Percentiles rank a stretch among this genome's conserved stretches.
These are phyloP conservation scores for Tenthredo livida DNA, from an alignment of 2,888 invertebrate genomes.

Conservation along the genomic window DNA sequence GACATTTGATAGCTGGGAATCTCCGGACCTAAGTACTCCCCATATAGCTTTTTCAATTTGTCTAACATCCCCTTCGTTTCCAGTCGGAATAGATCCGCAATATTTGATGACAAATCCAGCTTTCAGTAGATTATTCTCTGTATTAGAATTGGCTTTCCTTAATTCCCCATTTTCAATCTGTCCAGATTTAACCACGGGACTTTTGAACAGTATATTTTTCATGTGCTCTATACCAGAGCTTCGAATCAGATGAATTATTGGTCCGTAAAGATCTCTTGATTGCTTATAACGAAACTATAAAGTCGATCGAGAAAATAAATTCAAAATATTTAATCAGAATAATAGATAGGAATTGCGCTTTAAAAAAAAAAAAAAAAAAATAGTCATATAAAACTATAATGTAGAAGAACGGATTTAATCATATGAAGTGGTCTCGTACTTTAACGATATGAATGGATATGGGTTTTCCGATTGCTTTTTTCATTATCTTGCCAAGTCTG, in stretches of 20 bases:
- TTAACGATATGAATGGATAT: conserved; percentile 80
- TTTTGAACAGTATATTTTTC: conserved; percentile 62
- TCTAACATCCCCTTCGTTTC: conserved; percentile 79
- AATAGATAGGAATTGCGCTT: neutral
- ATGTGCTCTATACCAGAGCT: conserved; percentile 70
- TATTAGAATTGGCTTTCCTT: conserved; percentile 44
- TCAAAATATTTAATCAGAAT: neutral
- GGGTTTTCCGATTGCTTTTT: conserved; percentile 78
- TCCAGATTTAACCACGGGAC: neutral
- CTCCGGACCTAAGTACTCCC: conserved; percentile 68
- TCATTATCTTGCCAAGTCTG: conserved; percentile 79
- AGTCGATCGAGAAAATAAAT: no score
- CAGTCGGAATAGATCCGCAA: conserved; percentile 79
- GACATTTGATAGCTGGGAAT: conserved; percentile 72
- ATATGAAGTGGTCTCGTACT: conserved; percentile 71
- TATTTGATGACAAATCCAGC: conserved; percentile 78
- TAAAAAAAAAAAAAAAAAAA: neutral
- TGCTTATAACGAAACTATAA: conserved; percentile 72
- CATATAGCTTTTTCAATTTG: conserved; percentile 80
- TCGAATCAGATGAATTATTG: conserved; percentile 77
- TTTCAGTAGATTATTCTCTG: conserved; percentile 60
- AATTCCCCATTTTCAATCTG: conserved; percentile 23
- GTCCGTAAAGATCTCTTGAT: conserved; percentile 77
- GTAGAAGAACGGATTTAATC: neutral
- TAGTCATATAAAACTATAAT: neutral